Base-by-base conservation (phyloP, 2,113 vertebrate species). In the Motacilla tschutschensis region DNA sequence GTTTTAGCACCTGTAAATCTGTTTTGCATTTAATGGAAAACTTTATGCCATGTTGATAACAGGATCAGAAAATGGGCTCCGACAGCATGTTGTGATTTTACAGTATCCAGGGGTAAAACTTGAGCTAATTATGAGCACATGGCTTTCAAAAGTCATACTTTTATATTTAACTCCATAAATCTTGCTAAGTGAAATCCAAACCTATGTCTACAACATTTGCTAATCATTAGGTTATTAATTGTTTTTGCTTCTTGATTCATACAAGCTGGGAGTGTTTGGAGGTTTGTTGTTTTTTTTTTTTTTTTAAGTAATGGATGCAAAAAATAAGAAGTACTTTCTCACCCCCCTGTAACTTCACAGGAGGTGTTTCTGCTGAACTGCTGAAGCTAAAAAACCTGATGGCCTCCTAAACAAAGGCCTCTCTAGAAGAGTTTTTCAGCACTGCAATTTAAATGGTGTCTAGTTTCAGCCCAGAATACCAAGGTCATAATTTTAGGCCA, bases 401-500 rank as follows among this genome's bases (percentile, higher is more conserved):
- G 83, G 90, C 62, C 84, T 95, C 95, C 87, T 96, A 97, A 95
- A 97, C 96, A 98, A 96, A 95, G 88, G 79, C 91, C 91, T 95
- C 81, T 83, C 88, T 92, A 91, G 94, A 95, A 95, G 89, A 94
- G 93, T 96, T 97, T 96, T 95, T 95, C 94, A 96, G 96, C 95
- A 95, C 92, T 94, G 95, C 90, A 94, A 90, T 95, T 89, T 87
- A 93, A 83, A 95, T 80, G 94, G 97, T 98, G 96, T 98, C 97
- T 97, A 93, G 97, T 99, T 99, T 98, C 98, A 97, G 91, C 93
- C 94, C 91, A 95, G 95, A 98, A 97, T 96, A 93, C 96, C 95
- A 95, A 96, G 96, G 97, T 97, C 96, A 98, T 98, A 98, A 97
- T 98, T 98, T 97, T 96, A 90, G 94, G 84, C 95, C 90, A 88